phyloP scores from a whole-genome alignment of 2,113 vertebrate species.

The Urocolius indicus region DNA sequence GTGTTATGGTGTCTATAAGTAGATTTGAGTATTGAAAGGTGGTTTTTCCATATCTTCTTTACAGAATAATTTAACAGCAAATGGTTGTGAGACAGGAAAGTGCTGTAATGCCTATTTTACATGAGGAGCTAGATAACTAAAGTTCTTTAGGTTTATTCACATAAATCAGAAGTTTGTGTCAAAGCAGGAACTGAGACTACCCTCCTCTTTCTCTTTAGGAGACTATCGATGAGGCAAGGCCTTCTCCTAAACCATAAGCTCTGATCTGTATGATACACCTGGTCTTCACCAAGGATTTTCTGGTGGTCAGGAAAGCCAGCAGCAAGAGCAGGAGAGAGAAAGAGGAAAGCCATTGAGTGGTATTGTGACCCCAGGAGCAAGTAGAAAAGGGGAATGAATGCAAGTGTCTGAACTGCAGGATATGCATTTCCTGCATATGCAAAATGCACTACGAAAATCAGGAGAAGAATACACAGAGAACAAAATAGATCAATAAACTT shows the following conservation, averaged over 20 bases:
- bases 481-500: background rate
- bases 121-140: background rate
- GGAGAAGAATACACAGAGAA: background rate
- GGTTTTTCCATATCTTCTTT: background rate
- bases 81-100: background rate
- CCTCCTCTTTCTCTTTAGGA: background rate
- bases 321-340: background rate
- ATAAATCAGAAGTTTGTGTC: background rate
- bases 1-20: background rate
- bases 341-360: background rate
- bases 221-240: background rate
- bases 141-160: background rate
- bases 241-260: background rate
- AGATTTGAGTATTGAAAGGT: background rate
- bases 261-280: background rate
- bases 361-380: background rate
- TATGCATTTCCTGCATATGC: background rate
- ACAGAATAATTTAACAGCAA: background rate
- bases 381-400: background rate
- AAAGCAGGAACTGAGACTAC: background rate
- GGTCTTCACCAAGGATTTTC: background rate
- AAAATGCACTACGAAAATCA: background rate
- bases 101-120: background rate
- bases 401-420: background rate
- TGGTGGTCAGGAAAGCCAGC: background rate